Conservation (phyloP, 2,888 invertebrate genomes). For the Mimas tiliae region DNA sequence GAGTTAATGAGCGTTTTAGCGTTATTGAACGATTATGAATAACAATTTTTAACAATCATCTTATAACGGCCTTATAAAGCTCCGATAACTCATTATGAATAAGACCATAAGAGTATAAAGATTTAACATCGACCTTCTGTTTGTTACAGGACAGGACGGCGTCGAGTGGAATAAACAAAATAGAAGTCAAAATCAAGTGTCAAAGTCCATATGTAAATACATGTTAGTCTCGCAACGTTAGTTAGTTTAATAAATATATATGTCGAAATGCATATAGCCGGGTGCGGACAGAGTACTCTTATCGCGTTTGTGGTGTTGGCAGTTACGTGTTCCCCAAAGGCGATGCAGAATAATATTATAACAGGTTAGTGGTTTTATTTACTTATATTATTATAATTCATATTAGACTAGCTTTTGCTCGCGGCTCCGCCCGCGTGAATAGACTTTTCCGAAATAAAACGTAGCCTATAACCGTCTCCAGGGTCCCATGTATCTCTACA, state of each 20-base stretch:
- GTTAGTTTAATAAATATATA: conserved; percentile 46
- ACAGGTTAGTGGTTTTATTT: conserved; percentile 56
- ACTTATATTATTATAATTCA: too few relatives aligned
- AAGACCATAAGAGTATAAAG: too few relatives aligned
- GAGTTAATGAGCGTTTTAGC: too few relatives aligned
- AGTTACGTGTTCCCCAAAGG: conserved; percentile 67
- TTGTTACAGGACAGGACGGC: conserved; percentile 72
- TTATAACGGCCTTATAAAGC: too few relatives aligned
- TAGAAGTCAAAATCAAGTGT: conserved; percentile 38
- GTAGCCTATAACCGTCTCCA: too few relatives aligned
- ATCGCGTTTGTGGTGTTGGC: conserved; percentile 64
- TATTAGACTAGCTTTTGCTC: too few relatives aligned
- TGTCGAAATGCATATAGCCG: conserved; percentile 70
- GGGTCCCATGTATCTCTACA: too few relatives aligned
- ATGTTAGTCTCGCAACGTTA: conserved; percentile 37
- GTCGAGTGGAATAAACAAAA: conserved; percentile 36
- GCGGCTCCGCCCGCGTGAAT: too few relatives aligned
- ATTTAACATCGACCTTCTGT: conserved; percentile 19
- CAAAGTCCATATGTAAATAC: conserved; percentile 49
- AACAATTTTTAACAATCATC: too few relatives aligned
- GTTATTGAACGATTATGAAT: too few relatives aligned
- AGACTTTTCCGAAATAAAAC: too few relatives aligned
- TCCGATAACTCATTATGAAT: too few relatives aligned
- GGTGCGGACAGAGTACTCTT: conserved; percentile 62
- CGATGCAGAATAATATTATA: conserved; percentile 67